Percentiles rank a stretch among this genome's conserved stretches.
These are phyloP conservation scores for Xylocopa sonorina DNA, from an alignment of 1,140 invertebrate species.

Conservation along the genomic window DNA sequence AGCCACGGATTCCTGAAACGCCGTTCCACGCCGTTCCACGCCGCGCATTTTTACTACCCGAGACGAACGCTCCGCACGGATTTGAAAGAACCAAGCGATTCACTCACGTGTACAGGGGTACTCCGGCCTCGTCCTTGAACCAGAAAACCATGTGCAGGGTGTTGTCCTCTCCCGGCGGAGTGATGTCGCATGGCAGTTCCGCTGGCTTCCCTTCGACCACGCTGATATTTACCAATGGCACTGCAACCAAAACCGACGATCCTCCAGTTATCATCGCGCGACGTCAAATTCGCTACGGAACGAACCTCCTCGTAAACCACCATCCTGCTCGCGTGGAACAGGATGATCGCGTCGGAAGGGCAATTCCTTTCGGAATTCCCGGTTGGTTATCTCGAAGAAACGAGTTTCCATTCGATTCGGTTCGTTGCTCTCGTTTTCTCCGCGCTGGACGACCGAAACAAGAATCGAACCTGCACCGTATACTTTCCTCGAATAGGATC, in stretches of 20 bases:
- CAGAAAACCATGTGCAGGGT: constrained; percentile 94
- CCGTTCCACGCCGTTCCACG: no score
- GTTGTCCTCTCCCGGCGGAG: constrained; percentile 90
- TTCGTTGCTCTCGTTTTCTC: constrained; percentile 52
- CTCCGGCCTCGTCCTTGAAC: constrained; percentile 93
- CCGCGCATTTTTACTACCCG: background rate
- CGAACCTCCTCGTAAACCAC: constrained; percentile 23
- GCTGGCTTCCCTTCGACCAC: constrained; percentile 92
- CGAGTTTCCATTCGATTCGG: constrained; percentile 72
- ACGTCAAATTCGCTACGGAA: constrained; percentile 57
- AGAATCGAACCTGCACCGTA: constrained; percentile 38
- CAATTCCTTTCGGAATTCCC: constrained; percentile 70
- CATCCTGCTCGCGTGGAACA: constrained; percentile 32
- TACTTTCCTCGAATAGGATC: no score
- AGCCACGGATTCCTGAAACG: constrained; percentile 45
- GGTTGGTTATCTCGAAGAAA: constrained; percentile 69
- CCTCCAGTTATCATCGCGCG: no score
- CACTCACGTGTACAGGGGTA: constrained; percentile 92
- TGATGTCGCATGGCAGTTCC: constrained; percentile 92
- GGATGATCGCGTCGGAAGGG: constrained; percentile 53
- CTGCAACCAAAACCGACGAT: constrained; percentile 79
- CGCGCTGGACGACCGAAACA: constrained; percentile 49
- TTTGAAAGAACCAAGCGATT: background rate
- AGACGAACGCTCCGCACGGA: no score
- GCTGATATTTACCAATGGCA: constrained; percentile 88